These are phyloP conservation scores for Lacerta viridis DNA, from an alignment of 2,797 vertebrate species.

Conservation along the genomic window DNA sequence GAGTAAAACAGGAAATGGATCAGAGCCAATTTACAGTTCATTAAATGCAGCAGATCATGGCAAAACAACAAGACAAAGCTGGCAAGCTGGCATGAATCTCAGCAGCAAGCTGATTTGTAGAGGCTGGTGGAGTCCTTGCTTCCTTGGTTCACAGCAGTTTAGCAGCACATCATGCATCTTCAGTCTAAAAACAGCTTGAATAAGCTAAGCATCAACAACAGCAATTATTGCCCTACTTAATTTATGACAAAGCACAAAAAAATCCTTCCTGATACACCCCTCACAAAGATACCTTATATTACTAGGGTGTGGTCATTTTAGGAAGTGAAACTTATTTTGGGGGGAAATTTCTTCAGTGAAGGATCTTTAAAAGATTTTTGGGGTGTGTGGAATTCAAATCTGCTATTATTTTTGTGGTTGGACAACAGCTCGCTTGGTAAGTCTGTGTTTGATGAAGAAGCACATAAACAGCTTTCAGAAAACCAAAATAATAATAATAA, in stretches of 20 bases:
- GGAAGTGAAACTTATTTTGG: too few species aligned
- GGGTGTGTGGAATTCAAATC: too few species aligned
- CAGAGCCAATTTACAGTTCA: slow-evolving; percentile 67
- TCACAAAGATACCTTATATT: slow-evolving; percentile 8
- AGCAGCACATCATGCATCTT: neutral
- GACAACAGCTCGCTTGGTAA: too few species aligned
- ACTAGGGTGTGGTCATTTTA: too few species aligned
- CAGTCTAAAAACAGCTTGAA: neutral
- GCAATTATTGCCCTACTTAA: neutral
- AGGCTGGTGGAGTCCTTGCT: slow-evolving; percentile 54
- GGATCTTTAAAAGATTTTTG: too few species aligned
- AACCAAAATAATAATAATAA: too few species aligned
- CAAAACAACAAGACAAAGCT: slow-evolving; percentile 69
- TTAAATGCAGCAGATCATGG: slow-evolving; percentile 62
- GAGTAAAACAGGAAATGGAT: slow-evolving; percentile 59
- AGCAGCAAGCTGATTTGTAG: slow-evolving; percentile 63
- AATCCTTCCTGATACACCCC: neutral
- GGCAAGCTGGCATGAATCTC: slow-evolving; percentile 59
- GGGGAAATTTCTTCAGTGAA: too few species aligned
- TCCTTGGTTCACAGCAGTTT: slow-evolving; percentile 39
- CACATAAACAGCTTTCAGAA: too few species aligned
- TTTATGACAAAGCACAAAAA: slow-evolving; percentile 7
- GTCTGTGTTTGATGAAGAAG: too few species aligned
- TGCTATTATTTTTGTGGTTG: too few species aligned
- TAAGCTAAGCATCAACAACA: neutral